phyloP scores from a whole-genome alignment of 2,888 invertebrate species.

The Platycnemis pennipes region DNA sequence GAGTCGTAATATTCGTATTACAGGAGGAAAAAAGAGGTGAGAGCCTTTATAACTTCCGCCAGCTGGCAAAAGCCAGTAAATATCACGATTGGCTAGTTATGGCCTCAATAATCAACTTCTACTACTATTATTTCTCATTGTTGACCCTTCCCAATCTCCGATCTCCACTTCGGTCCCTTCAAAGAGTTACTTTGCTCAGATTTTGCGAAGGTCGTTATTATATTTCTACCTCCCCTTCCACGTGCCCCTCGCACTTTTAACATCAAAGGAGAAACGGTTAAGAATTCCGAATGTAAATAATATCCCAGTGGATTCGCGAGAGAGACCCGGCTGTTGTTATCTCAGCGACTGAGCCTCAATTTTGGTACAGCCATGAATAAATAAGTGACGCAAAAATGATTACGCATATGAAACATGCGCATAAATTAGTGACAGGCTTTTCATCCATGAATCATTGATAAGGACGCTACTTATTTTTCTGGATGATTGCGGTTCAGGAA shows the following conservation, averaged over 20 bases:
- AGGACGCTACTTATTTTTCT: background rate
- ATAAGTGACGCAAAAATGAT: background rate
- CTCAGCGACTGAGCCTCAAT: background rate
- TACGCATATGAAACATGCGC: background rate
- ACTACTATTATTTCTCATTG: background rate
- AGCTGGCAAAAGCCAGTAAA: background rate
- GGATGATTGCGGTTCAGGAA: background rate
- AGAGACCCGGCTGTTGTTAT: background rate
- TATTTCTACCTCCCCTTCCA: background rate
- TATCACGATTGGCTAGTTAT: constrained; percentile 17
- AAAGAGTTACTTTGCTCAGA: background rate
- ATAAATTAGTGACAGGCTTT: background rate
- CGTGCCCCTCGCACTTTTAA: background rate
- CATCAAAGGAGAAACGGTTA: background rate
- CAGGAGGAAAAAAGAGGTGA: background rate
- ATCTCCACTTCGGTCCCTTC: background rate
- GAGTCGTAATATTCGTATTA: background rate
- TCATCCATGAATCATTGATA: background rate
- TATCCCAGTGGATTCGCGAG: background rate
- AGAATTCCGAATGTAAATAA: background rate
- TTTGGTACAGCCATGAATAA: background rate
- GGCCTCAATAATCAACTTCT: background rate
- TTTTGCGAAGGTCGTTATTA: background rate
- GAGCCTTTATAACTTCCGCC: background rate
- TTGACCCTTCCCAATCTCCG: background rate